Percentiles rank a stretch among this genome's conserved stretches.
Conservation (phyloP, 2,113 vertebrate genomes). For the Rhinolophus ferrumequinum region DNA sequence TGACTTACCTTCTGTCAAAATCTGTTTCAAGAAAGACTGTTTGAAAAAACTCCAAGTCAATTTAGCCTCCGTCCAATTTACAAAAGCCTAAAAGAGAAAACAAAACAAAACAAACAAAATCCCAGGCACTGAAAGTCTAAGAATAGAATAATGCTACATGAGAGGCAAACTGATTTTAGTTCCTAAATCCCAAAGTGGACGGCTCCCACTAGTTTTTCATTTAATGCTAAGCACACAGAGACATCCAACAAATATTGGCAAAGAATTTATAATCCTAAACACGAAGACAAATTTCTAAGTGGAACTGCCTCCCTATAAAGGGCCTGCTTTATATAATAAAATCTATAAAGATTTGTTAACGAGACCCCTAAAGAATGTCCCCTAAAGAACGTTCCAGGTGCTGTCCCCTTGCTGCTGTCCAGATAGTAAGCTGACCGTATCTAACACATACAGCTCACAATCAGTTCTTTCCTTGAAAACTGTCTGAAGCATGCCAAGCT, state of each 20-base stretch:
- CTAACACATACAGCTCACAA: background rate
- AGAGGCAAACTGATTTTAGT: background rate
- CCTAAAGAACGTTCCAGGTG: background rate
- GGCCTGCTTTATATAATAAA: too few relatives aligned
- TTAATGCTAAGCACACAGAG: conserved; percentile 11
- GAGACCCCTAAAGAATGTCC: background rate
- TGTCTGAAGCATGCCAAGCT: background rate
- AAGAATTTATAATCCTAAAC: background rate
- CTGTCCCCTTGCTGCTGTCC: background rate
- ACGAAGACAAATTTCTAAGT: background rate
- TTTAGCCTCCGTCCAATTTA: conserved; percentile 92
- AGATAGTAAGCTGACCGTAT: background rate
- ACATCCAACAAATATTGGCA: background rate
- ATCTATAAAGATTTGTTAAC: background rate
- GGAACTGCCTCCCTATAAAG: background rate
- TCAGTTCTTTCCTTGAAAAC: background rate
- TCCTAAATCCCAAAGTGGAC: background rate
- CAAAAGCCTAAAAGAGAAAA: conserved; percentile 86
- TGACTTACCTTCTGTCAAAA: conserved; percentile 94
- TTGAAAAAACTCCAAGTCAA: conserved; percentile 99
- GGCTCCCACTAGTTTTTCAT: background rate
- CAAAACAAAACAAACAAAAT: conserved; percentile 43
- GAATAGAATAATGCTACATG: background rate
- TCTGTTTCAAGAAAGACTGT: conserved; percentile 98
- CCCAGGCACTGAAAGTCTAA: background rate